Evolutionary conservation across 2,797 vertebrate species (phyloP), one percentile per base, ranked within the genome.

Genomic region (Xiphorhynchus erythropygius): DNA sequence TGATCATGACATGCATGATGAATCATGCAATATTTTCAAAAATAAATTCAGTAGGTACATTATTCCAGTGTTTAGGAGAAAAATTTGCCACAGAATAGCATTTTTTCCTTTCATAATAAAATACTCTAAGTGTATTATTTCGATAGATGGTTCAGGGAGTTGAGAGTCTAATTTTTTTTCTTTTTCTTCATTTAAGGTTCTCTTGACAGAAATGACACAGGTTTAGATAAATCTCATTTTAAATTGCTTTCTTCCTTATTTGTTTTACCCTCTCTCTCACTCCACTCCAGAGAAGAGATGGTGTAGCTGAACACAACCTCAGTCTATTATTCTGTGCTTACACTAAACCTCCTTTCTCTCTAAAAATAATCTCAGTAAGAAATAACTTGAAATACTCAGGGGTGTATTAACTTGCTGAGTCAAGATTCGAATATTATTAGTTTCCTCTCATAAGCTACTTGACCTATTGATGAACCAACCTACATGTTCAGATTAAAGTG

Each of bases 391-490:
- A 65, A 19, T 77, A 63, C 12, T 56, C 53, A 68, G 74, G 41
- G 12, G 12, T 56, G 5, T 81, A 70, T 81, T 91, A 89, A 74
- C 55, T 82, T 89, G 75, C 87, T 95, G 92, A 95, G 53, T 95
- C 68, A 76, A 69, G 49, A 65, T 64, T 83, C 24, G 4, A 75
- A 42, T 90, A 56, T 89, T 93, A 84, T 33, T 84, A 50, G 17
- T 18, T 73, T 86, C 35, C 35, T 60, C 56, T 91, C 44, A 52
- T 79, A 90, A 69, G 41, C 46, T 87, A n/a, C 52, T 92, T 94
- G 91, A 95, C 90, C 93, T 95, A 91, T 92, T 90, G 82, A 93
- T 92, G 69, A 59, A 76, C 46, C 12, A 44, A 88, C 84, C 41
- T 42, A 90, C 60, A 69, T 46, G 56, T 82, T 91, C 57, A 90